Evolutionary conservation across 2,888 invertebrate species (phyloP).

Genomic region (Tetranychus truncatus): DNA sequence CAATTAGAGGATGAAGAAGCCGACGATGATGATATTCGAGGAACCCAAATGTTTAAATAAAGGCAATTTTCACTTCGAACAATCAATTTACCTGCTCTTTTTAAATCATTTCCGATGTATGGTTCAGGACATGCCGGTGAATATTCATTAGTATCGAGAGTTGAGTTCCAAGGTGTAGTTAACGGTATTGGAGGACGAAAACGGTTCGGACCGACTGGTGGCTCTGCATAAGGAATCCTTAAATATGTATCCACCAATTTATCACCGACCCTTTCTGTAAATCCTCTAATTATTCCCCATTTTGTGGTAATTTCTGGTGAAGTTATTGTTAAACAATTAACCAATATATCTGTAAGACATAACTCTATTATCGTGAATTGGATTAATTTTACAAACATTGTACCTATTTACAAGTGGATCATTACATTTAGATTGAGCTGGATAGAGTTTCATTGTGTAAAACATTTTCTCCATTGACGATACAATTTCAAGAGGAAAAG

Average conservation of each 20-base stretch:
- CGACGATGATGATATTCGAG: neutral
- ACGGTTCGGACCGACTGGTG: neutral
- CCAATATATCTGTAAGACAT: neutral
- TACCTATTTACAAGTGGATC: too few relatives aligned
- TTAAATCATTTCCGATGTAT: neutral
- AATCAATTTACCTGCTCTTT: neutral
- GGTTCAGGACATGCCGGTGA: neutral
- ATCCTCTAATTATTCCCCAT: neutral
- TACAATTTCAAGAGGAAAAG: too few relatives aligned
- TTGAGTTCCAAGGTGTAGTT: neutral
- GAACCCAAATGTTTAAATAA: neutral
- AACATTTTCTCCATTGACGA: too few relatives aligned
- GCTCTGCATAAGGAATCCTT: neutral
- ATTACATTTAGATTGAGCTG: too few relatives aligned
- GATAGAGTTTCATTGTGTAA: too few relatives aligned
- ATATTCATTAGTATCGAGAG: neutral
- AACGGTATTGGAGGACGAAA: neutral
- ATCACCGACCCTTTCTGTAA: neutral
- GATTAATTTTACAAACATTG: too few relatives aligned
- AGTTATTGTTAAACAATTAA: neutral
- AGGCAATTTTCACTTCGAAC: conserved; percentile 3
- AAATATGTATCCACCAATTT: neutral
- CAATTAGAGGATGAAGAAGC: neutral
- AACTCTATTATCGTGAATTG: too few relatives aligned
- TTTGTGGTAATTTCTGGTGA: neutral